Conservation (phyloP, 2,797 vertebrate genomes). For the Gymnocypris eckloni region DNA sequence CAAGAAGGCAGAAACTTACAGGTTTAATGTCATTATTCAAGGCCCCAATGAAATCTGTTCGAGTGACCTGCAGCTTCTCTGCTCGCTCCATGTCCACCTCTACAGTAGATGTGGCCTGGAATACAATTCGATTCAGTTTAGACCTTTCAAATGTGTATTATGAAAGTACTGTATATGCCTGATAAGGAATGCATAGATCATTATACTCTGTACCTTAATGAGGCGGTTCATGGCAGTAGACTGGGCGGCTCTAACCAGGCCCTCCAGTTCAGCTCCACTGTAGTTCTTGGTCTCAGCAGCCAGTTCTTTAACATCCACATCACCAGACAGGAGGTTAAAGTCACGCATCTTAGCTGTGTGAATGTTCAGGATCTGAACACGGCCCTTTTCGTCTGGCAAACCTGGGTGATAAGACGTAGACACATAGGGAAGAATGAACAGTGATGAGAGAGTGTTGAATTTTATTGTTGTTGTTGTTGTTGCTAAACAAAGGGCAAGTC, state of each 20-base stretch:
- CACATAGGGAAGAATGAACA: background rate
- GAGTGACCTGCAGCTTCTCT: conserved; percentile 91
- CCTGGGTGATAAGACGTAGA: conserved; percentile 70
- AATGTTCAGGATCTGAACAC: conserved; percentile 95
- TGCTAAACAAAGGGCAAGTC: background rate
- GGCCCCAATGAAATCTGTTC: conserved; percentile 90
- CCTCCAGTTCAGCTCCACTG: conserved; percentile 96
- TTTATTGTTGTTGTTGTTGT: background rate
- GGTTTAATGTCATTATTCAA: conserved; percentile 98
- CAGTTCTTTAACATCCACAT: conserved; percentile 88
- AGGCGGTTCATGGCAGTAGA: conserved; percentile 99
- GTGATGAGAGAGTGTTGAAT: background rate
- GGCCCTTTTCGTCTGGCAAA: conserved; percentile 94
- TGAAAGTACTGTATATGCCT: background rate
- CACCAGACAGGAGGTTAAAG: conserved; percentile 83
- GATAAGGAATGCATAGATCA: background rate
- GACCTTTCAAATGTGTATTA: background rate
- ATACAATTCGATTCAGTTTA: conserved; percentile 16
- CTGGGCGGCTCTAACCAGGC: conserved; percentile 93
- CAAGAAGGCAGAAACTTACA: conserved; percentile 75
- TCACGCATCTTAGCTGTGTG: conserved; percentile 93
- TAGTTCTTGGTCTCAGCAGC: conserved; percentile 95
- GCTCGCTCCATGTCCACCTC: conserved; percentile 98
- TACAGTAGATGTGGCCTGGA: conserved; percentile 92
- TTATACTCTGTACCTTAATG: conserved; percentile 86